phyloP scores from a whole-genome alignment of 2,888 invertebrate genomes.

The Oxyscelio sp. region DNA sequence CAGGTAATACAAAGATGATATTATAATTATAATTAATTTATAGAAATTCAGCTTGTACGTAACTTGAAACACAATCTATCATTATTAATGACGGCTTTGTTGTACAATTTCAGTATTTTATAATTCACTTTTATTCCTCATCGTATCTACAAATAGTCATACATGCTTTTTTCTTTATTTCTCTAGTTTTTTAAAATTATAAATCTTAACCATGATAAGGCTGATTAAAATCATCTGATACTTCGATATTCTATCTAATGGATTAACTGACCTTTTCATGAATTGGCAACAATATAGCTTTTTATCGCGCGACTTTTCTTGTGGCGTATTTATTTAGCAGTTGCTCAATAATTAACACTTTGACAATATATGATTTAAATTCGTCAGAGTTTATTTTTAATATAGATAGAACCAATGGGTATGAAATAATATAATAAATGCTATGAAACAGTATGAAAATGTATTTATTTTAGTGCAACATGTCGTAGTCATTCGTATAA shows the following conservation, averaged over 20 bases:
- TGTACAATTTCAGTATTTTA: too few relatives aligned
- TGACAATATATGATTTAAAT: neutral
- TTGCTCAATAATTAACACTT: constrained; percentile 23
- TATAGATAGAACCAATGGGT: neutral
- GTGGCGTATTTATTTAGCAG: neutral
- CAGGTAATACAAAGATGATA: too few relatives aligned
- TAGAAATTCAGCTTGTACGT: too few relatives aligned
- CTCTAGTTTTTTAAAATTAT: constrained; percentile 2
- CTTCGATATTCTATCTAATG: constrained; percentile 47
- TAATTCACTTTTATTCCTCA: too few relatives aligned
- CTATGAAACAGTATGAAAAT: constrained; percentile 8
- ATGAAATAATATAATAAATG: too few relatives aligned
- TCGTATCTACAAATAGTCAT: too few relatives aligned
- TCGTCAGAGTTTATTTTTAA: neutral
- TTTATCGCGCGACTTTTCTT: constrained; percentile 45
- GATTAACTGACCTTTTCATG: constrained; percentile 63
- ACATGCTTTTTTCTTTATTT: constrained; percentile 4
- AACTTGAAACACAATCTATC: too few relatives aligned
- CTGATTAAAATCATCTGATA: constrained; percentile 31
- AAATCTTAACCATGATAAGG: constrained; percentile 37
- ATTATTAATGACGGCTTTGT: too few relatives aligned
- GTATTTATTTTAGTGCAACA: constrained; percentile 17
- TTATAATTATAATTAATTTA: too few relatives aligned
- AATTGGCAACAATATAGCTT: constrained; percentile 49
- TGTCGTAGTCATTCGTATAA: constrained; percentile 22